A percentile compares a stretch with the other conserved stretches of the same genome.
Evolutionary conservation across 2,888 invertebrate genomes (phyloP).

Genomic region (Lepetodrilus schrolli): DNA sequence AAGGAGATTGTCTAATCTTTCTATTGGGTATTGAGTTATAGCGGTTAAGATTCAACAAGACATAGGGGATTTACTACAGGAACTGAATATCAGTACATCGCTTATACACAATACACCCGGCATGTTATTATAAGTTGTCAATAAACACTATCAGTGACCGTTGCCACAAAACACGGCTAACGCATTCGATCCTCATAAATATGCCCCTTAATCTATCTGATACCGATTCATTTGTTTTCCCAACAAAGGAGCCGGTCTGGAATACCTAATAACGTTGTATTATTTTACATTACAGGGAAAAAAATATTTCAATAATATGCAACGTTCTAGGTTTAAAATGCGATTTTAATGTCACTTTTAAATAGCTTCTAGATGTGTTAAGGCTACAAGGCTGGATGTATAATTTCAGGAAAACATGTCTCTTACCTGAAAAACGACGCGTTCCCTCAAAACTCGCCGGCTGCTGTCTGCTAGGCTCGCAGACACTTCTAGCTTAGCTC

Average conservation of each 20-base stretch:
- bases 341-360: no score
- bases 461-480: background rate
- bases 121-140: background rate
- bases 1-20: no score
- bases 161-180: no score
- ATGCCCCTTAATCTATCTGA: background rate
- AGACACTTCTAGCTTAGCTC: background rate
- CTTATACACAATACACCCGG: background rate
- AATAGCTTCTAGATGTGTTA: no score
- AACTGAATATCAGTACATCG: background rate
- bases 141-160: background rate
- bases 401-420: background rate
- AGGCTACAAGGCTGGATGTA: background rate
- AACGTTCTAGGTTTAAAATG: no score
- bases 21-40: background rate
- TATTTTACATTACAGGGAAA: no score
- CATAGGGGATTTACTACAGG: background rate
- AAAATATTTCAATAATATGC: no score
- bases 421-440: constrained; percentile 7
- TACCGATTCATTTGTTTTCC: no score
- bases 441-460: background rate
- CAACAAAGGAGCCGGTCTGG: no score
- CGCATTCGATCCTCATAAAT: no score
- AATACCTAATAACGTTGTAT: no score
- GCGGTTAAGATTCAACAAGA: background rate